Conservation (phyloP, 2,113 vertebrate genomes). For the Esox niger region DNA sequence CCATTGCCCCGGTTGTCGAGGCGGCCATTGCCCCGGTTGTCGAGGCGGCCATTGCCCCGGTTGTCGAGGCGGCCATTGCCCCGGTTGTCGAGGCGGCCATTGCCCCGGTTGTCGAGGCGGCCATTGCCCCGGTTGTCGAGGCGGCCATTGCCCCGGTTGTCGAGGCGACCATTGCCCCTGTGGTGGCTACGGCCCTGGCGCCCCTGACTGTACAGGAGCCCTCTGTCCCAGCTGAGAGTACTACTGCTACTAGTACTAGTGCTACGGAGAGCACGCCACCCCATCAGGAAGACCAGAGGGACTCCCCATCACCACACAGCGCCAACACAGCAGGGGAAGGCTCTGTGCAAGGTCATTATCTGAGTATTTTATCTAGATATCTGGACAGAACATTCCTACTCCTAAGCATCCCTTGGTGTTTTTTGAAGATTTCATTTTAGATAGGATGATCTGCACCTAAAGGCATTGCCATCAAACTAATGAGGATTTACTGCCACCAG, state of each 20-base stretch:
- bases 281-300: constrained; percentile 56
- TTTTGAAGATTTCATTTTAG: too few species aligned
- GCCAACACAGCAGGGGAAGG: constrained; percentile 71
- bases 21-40: background rate
- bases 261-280: constrained; percentile 32
- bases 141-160: constrained; percentile 7
- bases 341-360: constrained; percentile 77
- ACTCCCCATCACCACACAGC: constrained; percentile 57
- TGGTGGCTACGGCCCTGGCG: constrained; percentile 43
- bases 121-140: constrained; percentile 14
- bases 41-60: background rate
- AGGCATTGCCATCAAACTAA: too few species aligned
- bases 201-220: constrained; percentile 11
- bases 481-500: too few species aligned
- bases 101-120: background rate
- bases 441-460: too few species aligned
- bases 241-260: too few species aligned
- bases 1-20: background rate
- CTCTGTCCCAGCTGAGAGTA: constrained; percentile 13
- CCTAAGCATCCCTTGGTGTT: too few species aligned
- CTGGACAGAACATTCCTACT: too few species aligned
- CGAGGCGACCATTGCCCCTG: constrained; percentile 22
- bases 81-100: background rate
- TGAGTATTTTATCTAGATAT: too few species aligned
- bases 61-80: background rate